Base-by-base conservation (phyloP, 1,140 invertebrate genomes). In the Belonocnema kinseyi region DNA sequence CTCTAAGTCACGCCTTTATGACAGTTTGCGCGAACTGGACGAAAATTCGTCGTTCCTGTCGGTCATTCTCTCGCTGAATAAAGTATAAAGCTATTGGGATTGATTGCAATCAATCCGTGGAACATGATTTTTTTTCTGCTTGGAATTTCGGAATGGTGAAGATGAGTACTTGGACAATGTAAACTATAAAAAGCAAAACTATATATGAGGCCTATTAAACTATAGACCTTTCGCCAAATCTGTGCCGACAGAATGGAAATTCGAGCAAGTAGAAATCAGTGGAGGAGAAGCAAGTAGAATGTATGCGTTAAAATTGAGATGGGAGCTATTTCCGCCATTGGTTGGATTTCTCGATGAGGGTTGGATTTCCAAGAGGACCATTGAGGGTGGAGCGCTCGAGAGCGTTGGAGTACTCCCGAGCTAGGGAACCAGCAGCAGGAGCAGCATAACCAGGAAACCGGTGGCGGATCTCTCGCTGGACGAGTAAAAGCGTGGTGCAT, bases 281-380 rank as follows among this genome's bases (percentile, higher is more conserved):
- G 61, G 56, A 73, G n/a, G 46, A 70, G 80, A 6, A 26, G 1
- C 40, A 7, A 7, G 26, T 13, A 14, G 17, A 33, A 33, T 7
- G 26, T 40, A 54, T 73, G 61, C 14, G 46, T 66, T 26, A 66
- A 40, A 66, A 66, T 66, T 66, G 14, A 21, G 12, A 61, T 61
- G 16, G n/a, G 14, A 33, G 14, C 26, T 33, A 21, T 17, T 52
- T 26, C n/a, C 17, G 51, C 78, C 80, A 88, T 89, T 89, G 88
- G 85, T 82, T 79, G 84, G 56, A 40, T 75, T 75, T 77, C 73
- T 52, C 72, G 72, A 79, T 78, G 82, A 82, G 84, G 87, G 83
- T 87, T 84, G 86, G 85, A 87, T 88, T 88, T 86, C 87, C 77
- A 83, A 89, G 86, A 84, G 85, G 80, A 78, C 77, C 85, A 73